phyloP scores from a whole-genome alignment of 2,888 invertebrate genomes.

The Himalopsyche kuldschensis region DNA sequence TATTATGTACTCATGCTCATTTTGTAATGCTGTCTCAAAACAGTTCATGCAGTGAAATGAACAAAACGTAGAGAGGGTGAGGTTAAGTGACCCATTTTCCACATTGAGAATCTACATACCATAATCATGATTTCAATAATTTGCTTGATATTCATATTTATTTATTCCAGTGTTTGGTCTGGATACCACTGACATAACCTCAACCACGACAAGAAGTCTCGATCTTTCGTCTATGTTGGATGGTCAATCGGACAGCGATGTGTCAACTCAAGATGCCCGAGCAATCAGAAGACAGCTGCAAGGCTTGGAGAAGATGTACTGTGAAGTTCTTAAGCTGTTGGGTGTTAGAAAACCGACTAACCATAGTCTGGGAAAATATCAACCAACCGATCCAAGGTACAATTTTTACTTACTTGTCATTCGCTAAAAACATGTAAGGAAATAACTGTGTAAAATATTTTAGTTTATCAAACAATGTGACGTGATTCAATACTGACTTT shows the following conservation, averaged over 20 bases:
- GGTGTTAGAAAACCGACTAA: constrained; percentile 49
- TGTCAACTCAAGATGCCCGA: constrained; percentile 75
- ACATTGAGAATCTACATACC: no score
- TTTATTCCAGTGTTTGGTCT: constrained; percentile 65
- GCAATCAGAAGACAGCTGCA: constrained; percentile 80
- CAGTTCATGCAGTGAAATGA: no score
- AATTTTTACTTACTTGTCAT: constrained; percentile 40
- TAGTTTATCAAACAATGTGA: no score
- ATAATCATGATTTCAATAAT: neutral
- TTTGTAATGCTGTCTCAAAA: no score
- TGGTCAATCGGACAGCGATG: constrained; percentile 73
- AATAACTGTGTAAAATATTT: no score
- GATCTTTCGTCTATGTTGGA: constrained; percentile 80
- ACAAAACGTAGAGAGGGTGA: no score
- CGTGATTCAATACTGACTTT: no score
- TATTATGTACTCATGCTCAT: no score
- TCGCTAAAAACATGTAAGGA: no score
- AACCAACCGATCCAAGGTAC: constrained; percentile 60
- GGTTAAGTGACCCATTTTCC: no score
- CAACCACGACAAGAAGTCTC: constrained; percentile 75
- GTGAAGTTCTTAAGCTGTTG: constrained; percentile 67
- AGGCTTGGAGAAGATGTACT: constrained; percentile 85
- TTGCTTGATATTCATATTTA: neutral
- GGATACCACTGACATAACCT: constrained; percentile 75
- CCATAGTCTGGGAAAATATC: constrained; percentile 49